Base-by-base conservation (phyloP, 2,113 vertebrate species). In the Urocolius indicus region DNA sequence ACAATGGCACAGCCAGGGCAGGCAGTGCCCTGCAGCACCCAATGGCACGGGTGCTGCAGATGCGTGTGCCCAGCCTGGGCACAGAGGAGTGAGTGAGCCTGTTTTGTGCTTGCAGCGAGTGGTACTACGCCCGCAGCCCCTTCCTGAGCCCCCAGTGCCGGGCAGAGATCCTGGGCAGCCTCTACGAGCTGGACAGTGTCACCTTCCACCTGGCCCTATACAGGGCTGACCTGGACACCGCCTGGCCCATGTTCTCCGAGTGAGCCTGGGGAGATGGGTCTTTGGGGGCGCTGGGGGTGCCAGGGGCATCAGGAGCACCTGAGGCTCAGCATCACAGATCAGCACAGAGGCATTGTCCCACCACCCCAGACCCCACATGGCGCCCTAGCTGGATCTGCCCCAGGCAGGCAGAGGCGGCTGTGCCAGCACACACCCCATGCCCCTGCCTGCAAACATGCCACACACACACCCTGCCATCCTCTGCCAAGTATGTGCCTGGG, bases 101-200 rank as follows among this genome's bases (percentile, higher is more conserved):
- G 1, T 84, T 55, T 65, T 94, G 51, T 92, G 71, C 4, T 93
- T 95, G 38, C 97, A 98, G 98, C 0, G 96, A 98, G 19, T 98
- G 98, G 98, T 98, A 98, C 74, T 98, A 98, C 1, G 97, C 96
- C 54, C 95, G 91, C 79, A 98, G 97, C 92, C 98, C 98, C 66
- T 98, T 98, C 94, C 46, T 98, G 90, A 92, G 89, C 58, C 89
- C 96, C 16, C 79, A 73, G 43, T 71, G 14, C 72, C 82, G 34
- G 45, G 86, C 75, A 22, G 98, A 98, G 88, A 96, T 98, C 76
- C 63, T 98, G 84, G 96, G 96, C 46, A 95, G 85, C 41, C 97
- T 98, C 52, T 98, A 98, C 0, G 78, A 97, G 65, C 96, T 98
- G 95, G 97, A 97, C 1, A 87, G 84, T 5, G 45, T 98, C 79